Evolutionary conservation across 1,140 invertebrate genomes (phyloP), one percentile per base, ranked within the genome.

Genomic region (Triops cancriformis): DNA sequence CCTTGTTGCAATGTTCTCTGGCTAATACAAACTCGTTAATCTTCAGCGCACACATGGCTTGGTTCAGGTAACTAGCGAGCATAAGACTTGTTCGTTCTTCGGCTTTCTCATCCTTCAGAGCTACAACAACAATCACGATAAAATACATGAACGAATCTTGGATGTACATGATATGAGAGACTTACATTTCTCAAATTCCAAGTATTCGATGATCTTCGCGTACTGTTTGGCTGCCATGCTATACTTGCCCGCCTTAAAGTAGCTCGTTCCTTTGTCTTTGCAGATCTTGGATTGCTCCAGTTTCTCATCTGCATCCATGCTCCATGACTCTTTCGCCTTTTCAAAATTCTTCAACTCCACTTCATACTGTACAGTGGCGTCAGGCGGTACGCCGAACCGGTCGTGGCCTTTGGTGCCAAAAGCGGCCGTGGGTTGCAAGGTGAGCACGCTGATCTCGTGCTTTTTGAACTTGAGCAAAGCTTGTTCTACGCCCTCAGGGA

Each of bases 201-300:
- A 80, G 78, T 86, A 87, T 42, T 87, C 82, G 72, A 89, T 82
- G 83, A 94, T 88, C 82, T 91, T 93, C 79, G 91, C 91, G 83
- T 98, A 98, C 87, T 95, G 93, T 84, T 93, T 95, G 43, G 92
- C 87, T n/a, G 97, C 95, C 77, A 95, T 79, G 73, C 86, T 83
- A 81, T 89, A 92, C 82, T 96, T 94, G 75, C 86, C 89, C 2
- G 87, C 85, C 84, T 96, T 97, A 81, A 98, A 97, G 84, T 94
- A 98, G 51, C 90, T 88, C 0, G 94, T 98, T 74, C 96, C 97
- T 84, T 94, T 97, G 74, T 93, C 91, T 86, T 98, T 98, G 72
- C 89, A 91, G 6, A 92, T 85, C 83, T 92, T 91, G 0, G 93
- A 90, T 81, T 94, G 90, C 76, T 93, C 90, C 23, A 98, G 81